Evolutionary conservation across 2,113 vertebrate species (phyloP), one percentile per base, ranked within the genome.

Genomic region (Melanotaenia duboulayi): DNA sequence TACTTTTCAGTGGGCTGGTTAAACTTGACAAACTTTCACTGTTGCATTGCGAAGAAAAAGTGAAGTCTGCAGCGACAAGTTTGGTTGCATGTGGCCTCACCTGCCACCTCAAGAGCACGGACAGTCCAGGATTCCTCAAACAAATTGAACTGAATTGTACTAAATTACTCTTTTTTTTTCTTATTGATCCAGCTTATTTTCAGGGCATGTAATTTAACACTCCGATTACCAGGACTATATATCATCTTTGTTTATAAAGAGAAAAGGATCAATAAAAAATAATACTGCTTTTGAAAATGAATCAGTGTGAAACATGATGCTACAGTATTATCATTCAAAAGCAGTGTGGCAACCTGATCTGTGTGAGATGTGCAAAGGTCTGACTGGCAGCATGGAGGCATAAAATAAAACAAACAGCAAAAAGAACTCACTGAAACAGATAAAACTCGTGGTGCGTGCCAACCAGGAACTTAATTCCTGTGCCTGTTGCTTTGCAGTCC

Each of bases 171-270:
- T 84, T 75, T 83, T 74, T 57, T 65, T 65, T 65, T 81, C 63
- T 12, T 64, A 84, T 88, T 22, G 84, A 89, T 86, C 76, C 0
- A 39, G 44, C 73, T 86, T 75, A 83, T 86, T 87, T 87, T 80
- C 72, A 39, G 80, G 67, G 63, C 69, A 11, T 81, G 79, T 86
- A 81, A 89, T 89, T 83, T 80, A 84, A 84, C 83, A 77, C 82
- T 40, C 54, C 64, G 52, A 80, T 89, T 84, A 89, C 84, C 55
- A 14, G 28, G 71, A 78, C 83, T 76, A 80, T 90, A 86, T 62
- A 86, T 87, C 88, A 89, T 83, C 83, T 90, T 76, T 86, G 88
- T 87, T 91, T 86, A 87, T 84, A 77, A 84, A 86, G 84, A 78
- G 63, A 74, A 52, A 37, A 16, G 42, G 71, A 87, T 89, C 86